Evolutionary conservation across 2,797 vertebrate genomes (phyloP), one percentile per base, ranked within the genome.

Genomic region (Poeciliopsis gracilis): DNA sequence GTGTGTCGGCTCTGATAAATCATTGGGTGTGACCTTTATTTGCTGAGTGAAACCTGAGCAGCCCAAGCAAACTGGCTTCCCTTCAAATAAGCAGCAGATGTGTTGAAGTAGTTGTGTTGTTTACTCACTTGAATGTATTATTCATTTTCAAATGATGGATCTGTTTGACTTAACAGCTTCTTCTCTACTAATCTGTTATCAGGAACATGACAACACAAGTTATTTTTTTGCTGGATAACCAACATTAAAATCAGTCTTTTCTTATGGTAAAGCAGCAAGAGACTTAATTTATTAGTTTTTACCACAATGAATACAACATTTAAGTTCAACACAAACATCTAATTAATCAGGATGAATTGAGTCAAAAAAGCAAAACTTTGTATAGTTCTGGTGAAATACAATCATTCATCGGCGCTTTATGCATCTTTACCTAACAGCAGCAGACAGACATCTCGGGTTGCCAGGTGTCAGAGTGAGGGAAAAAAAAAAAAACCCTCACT

Each of bases 401-500:
- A 89, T 84, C 87, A 72, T 77, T 89, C 89, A 90, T 94, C 78
- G 91, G 94, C 93, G 86, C 88, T 95, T 93, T 79, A 92, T 91
- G 79, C 57, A 61, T 89, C 83, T 90, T 85, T 84, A 89, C 93
- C 87, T 85, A 90, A 74, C 77, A 28, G 78, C 86, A 89, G 86
- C 85, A 30, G 57, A 72, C 41, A 5, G 72, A 55, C 66, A 5
- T 82, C 88, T 90, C 86, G 77, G 77, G 92, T 95, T 92, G 82
- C 93, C 83, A 76, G 46, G 89, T 59, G 51, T 90, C 85, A 36
- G 55, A 76, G 83, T 78, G 23, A 76, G 76, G n/a, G 77, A 84
- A 87, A 73, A 81, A 90, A 82, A 20, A 45, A 57, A 79, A 85
- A 81, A 86, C 86, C 9, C 33, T 72, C 79, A 67, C 20, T 25